Evolutionary conservation across 1,140 invertebrate species (phyloP).

Genomic region (Chrysopa pallens): DNA sequence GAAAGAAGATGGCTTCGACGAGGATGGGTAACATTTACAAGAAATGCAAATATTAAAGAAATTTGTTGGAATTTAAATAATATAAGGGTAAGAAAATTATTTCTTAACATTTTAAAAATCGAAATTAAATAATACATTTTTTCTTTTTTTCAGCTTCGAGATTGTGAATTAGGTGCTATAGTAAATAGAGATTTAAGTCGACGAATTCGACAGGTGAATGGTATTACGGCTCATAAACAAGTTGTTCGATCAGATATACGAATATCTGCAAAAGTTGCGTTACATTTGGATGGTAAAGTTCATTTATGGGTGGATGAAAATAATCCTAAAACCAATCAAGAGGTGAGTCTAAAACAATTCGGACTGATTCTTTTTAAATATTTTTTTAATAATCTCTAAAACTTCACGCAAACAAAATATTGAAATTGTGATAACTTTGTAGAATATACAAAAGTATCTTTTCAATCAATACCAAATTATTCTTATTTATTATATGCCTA

Average conservation of each 20-base stretch:
- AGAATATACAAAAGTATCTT: too few species aligned
- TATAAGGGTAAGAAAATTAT: constrained; percentile 47
- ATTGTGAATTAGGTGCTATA: constrained; percentile 86
- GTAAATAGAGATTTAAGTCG: constrained; percentile 80
- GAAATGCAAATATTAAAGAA: constrained; percentile 96
- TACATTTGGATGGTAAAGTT: constrained; percentile 76
- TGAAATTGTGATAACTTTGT: too few species aligned
- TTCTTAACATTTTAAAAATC: not conserved
- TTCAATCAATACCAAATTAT: too few species aligned
- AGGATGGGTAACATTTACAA: constrained; percentile 96
- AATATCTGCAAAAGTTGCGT: constrained; percentile 84
- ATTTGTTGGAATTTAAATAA: constrained; percentile 99
- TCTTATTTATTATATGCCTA: too few species aligned
- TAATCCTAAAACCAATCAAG: constrained; percentile 20
- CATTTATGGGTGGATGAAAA: constrained; percentile 54
- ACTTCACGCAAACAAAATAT: too few species aligned
- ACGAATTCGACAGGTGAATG: constrained; percentile 81
- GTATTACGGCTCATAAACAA: constrained; percentile 78
- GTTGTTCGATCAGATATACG: constrained; percentile 86
- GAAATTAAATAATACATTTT: not conserved
- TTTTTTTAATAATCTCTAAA: too few species aligned
- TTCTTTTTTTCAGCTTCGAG: constrained; percentile 40
- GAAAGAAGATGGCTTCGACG: constrained; percentile 88
- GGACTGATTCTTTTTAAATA: not conserved
- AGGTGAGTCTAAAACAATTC: constrained; percentile 4